These are phyloP conservation scores for Coracopsis vasa DNA, from an alignment of 2,113 vertebrate species.

Conservation along the genomic window DNA sequence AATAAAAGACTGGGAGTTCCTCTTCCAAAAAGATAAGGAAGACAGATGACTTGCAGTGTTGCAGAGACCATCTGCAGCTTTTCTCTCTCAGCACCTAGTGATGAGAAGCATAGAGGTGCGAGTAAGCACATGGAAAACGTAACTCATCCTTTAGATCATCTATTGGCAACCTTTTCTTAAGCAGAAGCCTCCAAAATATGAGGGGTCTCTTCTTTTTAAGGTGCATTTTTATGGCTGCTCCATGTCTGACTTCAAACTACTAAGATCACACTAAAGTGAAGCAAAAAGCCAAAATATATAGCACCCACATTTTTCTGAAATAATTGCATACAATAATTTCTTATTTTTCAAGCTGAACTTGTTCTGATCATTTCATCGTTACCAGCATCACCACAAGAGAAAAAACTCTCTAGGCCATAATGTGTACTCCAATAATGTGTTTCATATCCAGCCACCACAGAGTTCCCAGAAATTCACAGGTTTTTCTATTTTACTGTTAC, in stretches of 20 bases:
- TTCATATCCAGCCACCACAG: not conserved
- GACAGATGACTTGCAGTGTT: not conserved
- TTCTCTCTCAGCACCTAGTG: not conserved
- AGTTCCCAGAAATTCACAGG: not conserved
- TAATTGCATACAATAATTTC: not conserved
- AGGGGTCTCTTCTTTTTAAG: not conserved
- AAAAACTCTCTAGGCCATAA: not conserved
- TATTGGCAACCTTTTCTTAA: not conserved
- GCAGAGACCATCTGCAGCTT: not conserved
- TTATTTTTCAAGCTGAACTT: not conserved
- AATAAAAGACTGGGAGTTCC: not conserved
- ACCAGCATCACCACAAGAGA: not conserved
- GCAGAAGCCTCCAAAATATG: not conserved
- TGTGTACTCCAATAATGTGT: accelerated
- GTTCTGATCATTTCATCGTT: not conserved
- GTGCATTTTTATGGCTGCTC: not conserved
- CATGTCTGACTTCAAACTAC: not conserved
- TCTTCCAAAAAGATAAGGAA: not conserved
- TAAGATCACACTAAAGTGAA: not conserved
- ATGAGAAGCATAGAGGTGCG: not conserved
- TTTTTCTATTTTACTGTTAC: not conserved
- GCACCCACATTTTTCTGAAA: not conserved
- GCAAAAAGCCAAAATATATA: not conserved
- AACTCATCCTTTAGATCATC: not conserved
- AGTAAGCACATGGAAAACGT: not conserved